Evolutionary conservation across 2,113 vertebrate species (phyloP).

Genomic region (Barnardius zonarius): DNA sequence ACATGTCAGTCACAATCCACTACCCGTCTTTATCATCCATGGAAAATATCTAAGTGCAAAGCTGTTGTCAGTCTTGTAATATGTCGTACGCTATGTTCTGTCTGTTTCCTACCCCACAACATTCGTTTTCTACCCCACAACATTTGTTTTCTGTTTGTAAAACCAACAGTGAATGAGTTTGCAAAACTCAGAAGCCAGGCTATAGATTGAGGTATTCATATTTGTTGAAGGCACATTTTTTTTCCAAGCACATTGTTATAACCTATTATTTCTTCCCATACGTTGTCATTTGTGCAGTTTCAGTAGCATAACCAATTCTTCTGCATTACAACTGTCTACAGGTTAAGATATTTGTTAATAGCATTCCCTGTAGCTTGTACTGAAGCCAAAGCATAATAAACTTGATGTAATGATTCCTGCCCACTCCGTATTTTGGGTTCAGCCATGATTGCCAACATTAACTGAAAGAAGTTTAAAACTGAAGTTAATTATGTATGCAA

Average conservation of each 20-base stretch:
- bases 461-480: background rate
- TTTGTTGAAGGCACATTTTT: background rate
- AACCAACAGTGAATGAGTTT: background rate
- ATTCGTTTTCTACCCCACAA: background rate
- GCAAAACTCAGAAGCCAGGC: background rate
- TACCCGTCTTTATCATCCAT: constrained; percentile 49
- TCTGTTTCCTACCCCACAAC: constrained; percentile 37
- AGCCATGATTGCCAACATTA: background rate
- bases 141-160: constrained; percentile 19
- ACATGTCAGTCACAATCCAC: constrained; percentile 37
- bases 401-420: background rate
- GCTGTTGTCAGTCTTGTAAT: constrained; percentile 37
- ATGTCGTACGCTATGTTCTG: background rate
- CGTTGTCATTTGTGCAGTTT: background rate
- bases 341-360: background rate
- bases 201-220: background rate
- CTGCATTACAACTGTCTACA: background rate
- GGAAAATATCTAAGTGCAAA: constrained; percentile 48
- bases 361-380: background rate
- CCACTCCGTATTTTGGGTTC: background rate
- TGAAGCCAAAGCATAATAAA: background rate
- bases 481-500: background rate
- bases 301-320: background rate
- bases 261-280: background rate
- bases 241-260: background rate